Evolutionary conservation across 1,140 invertebrate genomes (phyloP).

Genomic region (Xylocopa sonorina): DNA sequence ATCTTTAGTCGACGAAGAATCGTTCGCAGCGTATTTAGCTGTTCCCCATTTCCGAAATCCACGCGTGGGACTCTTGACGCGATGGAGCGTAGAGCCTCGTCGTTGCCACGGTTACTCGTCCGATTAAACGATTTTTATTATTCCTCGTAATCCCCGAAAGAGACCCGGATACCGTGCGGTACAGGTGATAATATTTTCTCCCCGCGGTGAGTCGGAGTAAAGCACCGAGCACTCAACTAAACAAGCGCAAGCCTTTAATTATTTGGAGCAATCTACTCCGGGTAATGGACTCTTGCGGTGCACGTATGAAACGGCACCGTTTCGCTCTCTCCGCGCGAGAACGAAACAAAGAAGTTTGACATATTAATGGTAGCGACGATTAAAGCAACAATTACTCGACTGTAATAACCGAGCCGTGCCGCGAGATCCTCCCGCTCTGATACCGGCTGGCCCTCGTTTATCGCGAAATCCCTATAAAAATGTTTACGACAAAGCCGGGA

Average conservation of each 20-base stretch:
- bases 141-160: not conserved
- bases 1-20: not conserved
- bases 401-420: conserved; percentile 2
- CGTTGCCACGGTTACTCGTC: not conserved
- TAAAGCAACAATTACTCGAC: conserved; percentile 19
- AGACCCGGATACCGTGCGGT: not conserved
- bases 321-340: not conserved
- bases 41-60: no score
- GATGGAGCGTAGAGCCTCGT: not conserved
- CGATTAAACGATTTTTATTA: not conserved
- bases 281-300: not conserved
- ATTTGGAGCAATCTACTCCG: conserved; percentile 10
- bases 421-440: conserved; percentile 15
- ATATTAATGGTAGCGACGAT: conserved; percentile 18
- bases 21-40: no score
- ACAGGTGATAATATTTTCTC: not conserved
- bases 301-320: not conserved
- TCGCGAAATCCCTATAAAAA: conserved; percentile 46
- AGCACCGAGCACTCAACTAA: not conserved
- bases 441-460: conserved; percentile 24
- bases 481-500: conserved; percentile 23
- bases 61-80: not conserved
- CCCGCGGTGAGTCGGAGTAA: not conserved
- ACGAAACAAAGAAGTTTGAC: conserved; percentile 26
- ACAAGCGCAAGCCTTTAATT: conserved; percentile 16